Evolutionary conservation across 1,140 invertebrate species (phyloP).

Genomic region (Mesaphorura yosii): DNA sequence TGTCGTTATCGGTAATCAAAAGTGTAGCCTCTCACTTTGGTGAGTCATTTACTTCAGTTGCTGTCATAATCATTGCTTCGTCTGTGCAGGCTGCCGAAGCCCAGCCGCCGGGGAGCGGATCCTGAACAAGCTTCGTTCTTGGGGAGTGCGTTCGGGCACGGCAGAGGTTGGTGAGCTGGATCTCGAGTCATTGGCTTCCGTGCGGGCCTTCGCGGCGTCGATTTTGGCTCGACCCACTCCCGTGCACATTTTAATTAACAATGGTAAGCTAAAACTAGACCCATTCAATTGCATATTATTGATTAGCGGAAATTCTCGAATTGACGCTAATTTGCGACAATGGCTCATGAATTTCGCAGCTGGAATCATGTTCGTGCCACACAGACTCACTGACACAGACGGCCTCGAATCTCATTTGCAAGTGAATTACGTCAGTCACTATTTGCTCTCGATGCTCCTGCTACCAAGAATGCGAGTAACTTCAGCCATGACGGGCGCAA

Average conservation of each 20-base stretch:
- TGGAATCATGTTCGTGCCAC: conserved; percentile 73
- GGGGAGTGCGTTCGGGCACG: conserved; percentile 40
- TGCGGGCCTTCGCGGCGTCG: conserved; percentile 57
- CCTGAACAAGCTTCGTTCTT: conserved; percentile 42
- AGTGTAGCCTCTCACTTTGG: neutral
- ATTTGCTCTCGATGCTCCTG: conserved; percentile 70
- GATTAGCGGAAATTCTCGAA: neutral
- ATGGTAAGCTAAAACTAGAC: conserved; percentile 53
- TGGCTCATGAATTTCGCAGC: conserved; percentile 1
- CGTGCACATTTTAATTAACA: conserved; percentile 67
- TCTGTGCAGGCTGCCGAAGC: conserved; percentile 50
- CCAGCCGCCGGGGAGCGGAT: conserved; percentile 46
- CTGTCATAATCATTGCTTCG: neutral
- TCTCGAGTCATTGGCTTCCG: conserved; percentile 56
- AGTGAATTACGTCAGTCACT: conserved; percentile 78
- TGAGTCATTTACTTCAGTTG: neutral
- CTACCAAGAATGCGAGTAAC: conserved; percentile 6
- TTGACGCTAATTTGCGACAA: neutral
- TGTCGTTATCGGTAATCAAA: conserved; percentile 11
- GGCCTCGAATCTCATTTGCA: conserved; percentile 71
- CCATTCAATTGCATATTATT: too few relatives aligned
- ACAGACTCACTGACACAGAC: conserved; percentile 54
- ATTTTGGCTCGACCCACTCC: conserved; percentile 49
- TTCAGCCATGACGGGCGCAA: neutral
- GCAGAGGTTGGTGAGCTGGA: conserved; percentile 44